These are phyloP conservation scores for Papilio helenus DNA, from an alignment of 1,140 invertebrate species.

Conservation along the genomic window DNA sequence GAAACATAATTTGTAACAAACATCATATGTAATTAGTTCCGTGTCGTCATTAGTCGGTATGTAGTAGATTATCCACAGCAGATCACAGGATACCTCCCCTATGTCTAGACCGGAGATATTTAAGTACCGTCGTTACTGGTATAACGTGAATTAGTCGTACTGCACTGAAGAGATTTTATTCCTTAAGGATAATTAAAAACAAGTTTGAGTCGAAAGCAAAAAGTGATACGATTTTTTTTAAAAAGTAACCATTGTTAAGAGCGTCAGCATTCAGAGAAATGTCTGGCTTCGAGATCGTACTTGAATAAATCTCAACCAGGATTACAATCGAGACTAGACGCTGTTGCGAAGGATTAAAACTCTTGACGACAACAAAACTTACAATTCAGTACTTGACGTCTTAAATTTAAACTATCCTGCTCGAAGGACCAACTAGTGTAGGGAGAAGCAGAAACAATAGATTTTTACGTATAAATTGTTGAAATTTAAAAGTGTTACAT, in stretches of 20 bases:
- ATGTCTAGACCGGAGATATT: constrained; percentile 10
- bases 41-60: neutral
- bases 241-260: neutral
- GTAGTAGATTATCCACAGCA: neutral
- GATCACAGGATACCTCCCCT: neutral
- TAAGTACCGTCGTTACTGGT: neutral
- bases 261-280: neutral
- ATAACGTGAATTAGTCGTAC: neutral
- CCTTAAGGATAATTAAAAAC: neutral
- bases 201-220: neutral
- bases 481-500: neutral
- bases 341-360: neutral
- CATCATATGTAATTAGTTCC: neutral
- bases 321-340: constrained; percentile 1
- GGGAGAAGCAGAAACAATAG: neutral
- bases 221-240: neutral
- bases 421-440: neutral
- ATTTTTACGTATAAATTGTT: neutral
- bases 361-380: neutral
- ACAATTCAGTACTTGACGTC: neutral
- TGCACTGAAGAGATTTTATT: neutral
- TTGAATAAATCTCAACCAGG: neutral
- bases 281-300: neutral
- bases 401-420: neutral
- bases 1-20: neutral